Conservation (phyloP, 2,888 invertebrate genomes). For the Ormia ochracea region DNA sequence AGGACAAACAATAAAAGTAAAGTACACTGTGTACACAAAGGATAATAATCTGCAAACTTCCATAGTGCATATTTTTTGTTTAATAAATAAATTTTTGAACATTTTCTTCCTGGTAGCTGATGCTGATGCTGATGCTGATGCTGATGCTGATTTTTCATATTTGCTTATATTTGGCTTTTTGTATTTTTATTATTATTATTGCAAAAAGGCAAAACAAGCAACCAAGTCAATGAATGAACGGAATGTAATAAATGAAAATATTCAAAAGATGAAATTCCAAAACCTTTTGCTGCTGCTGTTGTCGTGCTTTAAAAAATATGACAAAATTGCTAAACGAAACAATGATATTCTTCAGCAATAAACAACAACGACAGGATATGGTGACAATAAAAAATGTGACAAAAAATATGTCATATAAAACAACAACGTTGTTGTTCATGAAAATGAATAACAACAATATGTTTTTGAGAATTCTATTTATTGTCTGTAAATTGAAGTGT, state of each 20-base stretch:
- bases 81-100: slow-evolving; percentile 9
- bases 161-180: not conserved
- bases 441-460: slow-evolving; percentile 55
- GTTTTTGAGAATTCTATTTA: slow-evolving; percentile 39
- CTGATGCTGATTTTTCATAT: slow-evolving; percentile 15
- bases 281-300: slow-evolving; percentile 24
- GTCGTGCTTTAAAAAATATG: slow-evolving; percentile 37
- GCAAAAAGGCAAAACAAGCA: slow-evolving; percentile 22
- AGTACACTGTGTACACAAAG: not conserved
- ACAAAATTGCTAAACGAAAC: slow-evolving; percentile 60
- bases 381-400: slow-evolving; percentile 46
- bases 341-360: slow-evolving; percentile 53
- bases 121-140: too few relatives aligned
- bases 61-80: slow-evolving; percentile 29
- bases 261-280: slow-evolving; percentile 52
- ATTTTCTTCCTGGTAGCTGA: not conserved
- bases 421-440: slow-evolving; percentile 28
- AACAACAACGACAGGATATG: slow-evolving; percentile 55
- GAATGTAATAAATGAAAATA: slow-evolving; percentile 62
- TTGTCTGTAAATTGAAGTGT: not conserved
- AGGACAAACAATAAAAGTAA: slow-evolving; percentile 20
- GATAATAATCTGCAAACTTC: slow-evolving; percentile 49
- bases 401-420: slow-evolving; percentile 10
- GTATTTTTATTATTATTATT: not conserved
- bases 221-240: slow-evolving; percentile 37